Evolutionary conservation across 2,113 vertebrate genomes (phyloP).

Genomic region (Chloroceryle aenea): DNA sequence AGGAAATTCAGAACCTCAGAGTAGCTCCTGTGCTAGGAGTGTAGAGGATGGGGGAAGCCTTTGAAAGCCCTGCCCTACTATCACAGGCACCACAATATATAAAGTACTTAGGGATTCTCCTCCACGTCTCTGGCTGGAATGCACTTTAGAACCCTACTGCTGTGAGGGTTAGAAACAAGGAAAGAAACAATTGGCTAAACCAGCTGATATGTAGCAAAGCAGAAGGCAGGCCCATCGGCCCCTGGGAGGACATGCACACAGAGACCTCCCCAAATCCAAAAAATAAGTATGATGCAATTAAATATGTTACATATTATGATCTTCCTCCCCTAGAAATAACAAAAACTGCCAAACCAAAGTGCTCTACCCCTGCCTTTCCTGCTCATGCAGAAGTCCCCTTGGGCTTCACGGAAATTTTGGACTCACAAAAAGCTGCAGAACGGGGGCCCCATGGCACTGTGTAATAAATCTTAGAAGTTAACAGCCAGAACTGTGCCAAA

Average conservation of each 20-base stretch:
- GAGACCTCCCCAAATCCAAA: background rate
- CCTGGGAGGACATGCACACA: background rate
- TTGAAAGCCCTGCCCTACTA: background rate
- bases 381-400: constrained; percentile 9
- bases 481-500: constrained; percentile 70
- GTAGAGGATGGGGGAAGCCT: background rate
- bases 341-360: constrained; percentile 13
- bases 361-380: constrained; percentile 28
- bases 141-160: background rate
- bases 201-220: background rate
- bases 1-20: background rate
- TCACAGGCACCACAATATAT: background rate
- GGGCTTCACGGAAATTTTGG: constrained; percentile 51
- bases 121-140: background rate
- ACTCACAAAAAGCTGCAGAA: constrained; percentile 51
- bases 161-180: background rate
- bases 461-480: constrained; percentile 66
- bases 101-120: background rate
- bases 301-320: constrained; percentile 49
- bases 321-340: constrained; percentile 14
- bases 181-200: background rate
- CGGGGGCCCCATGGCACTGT: constrained; percentile 53
- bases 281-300: constrained; percentile 36
- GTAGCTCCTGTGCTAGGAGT: background rate
- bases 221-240: background rate